Evolutionary conservation across 2,888 invertebrate genomes (phyloP), one percentile per base, ranked within the genome.

Genomic region (Andrena dorsata): DNA sequence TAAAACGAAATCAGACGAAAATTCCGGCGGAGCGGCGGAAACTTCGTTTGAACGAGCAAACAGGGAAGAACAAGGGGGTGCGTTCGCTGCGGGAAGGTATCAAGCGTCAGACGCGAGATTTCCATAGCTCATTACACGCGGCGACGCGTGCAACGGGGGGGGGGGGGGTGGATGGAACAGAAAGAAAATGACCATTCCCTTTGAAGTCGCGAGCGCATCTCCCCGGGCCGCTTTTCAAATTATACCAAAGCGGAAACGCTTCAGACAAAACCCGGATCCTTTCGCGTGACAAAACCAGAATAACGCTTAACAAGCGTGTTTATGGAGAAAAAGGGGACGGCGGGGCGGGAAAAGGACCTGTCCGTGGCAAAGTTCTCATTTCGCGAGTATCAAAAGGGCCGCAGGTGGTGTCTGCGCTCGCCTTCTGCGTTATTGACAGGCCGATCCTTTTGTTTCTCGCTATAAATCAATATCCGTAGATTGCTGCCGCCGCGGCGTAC

Each of bases 401-500:
- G 76, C 76, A 80, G 82, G 80, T 86, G 79, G 61, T 78, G 70
- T 84, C 80, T 63, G 60, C 56, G 51, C 65, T 79, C 63, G 69
- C 47, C 70, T 83, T 82, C 83, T 23, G 13, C 77, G 35, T 61
- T 58, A 78, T 76, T 74, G 81, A 66, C 86, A 77, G 79, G 26
- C 35, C 20, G 56, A 58, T 85, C 84, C 79, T 84, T 82, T 76
- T 88, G 79, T 86, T 83, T 78, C 76, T 35, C 58, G 63, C 53
- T 80, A 72, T 77, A 80, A 78, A 87, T 86, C 86, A 72, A 86
- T 84, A 83, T 83, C 84, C 26, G 30, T 56, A 64, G 76, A 86
- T 84, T 80, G 80, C 76, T 77, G 69, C 71, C 61, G 65, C 74
- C 76, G 65, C 68, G n/a, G 23, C 47, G 20, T 23, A n/a, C 60